Conservation (phyloP, 2,797 vertebrate species). For the Platalea minor region DNA sequence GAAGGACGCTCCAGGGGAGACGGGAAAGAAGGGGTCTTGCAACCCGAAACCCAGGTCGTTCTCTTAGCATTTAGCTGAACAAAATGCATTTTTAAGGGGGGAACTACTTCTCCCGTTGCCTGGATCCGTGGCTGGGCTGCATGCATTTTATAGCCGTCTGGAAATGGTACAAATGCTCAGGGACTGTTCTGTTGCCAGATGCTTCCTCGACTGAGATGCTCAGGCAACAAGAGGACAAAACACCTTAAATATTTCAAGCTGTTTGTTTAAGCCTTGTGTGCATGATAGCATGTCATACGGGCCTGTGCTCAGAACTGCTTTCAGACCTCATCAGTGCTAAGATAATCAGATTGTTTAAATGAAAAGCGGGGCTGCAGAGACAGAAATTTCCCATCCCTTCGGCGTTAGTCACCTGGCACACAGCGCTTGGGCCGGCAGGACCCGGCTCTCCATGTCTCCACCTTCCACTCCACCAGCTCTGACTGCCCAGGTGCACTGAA, state of each 20-base stretch:
- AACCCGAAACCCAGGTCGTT: not conserved
- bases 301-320: not conserved
- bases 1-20: not conserved
- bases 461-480: not conserved
- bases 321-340: not conserved
- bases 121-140: not conserved
- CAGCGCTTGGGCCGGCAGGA: not conserved
- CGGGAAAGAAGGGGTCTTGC: not conserved
- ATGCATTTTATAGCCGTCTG: not conserved
- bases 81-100: not conserved
- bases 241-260: not conserved
- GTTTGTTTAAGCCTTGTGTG: not conserved
- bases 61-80: not conserved
- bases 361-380: not conserved
- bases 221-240: not conserved
- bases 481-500: not conserved
- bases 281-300: not conserved
- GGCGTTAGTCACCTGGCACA: not conserved
- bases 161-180: not conserved
- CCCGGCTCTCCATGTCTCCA: not conserved
- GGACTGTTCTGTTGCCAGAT: not conserved
- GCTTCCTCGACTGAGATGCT: not conserved
- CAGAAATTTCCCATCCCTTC: not conserved
- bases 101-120: not conserved
- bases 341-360: not conserved